phyloP scores from a whole-genome alignment of 2,113 vertebrate species.

The Podilymbus podiceps region DNA sequence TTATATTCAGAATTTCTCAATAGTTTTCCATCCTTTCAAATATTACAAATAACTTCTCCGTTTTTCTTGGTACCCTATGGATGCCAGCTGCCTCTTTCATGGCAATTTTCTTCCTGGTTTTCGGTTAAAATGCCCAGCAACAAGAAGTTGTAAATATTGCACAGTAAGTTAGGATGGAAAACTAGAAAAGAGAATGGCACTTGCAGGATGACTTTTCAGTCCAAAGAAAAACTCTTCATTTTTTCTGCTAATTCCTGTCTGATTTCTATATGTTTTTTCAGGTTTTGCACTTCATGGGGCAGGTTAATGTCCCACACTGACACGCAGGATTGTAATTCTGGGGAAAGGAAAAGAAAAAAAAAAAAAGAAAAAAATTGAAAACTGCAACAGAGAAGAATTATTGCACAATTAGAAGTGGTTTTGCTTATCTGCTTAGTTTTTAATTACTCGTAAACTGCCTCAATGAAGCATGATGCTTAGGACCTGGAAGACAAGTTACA shows the following conservation, averaged over 20 bases:
- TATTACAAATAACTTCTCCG: neutral
- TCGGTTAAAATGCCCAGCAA: neutral
- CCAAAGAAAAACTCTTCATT: constrained; percentile 80
- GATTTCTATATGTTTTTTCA: constrained; percentile 85
- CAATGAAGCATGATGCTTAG: neutral
- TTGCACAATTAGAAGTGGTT: neutral
- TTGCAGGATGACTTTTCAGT: constrained; percentile 53
- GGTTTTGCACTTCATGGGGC: constrained; percentile 87
- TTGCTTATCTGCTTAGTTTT: neutral
- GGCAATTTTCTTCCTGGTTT: neutral
- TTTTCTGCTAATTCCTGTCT: constrained; percentile 83
- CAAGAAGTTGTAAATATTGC: neutral
- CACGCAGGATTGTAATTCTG: constrained; percentile 85
- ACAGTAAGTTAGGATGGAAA: neutral
- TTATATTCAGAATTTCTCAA: neutral
- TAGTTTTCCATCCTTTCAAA: neutral
- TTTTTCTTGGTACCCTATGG: neutral
- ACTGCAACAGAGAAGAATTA: neutral
- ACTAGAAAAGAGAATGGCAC: neutral
- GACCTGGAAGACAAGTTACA: neutral
- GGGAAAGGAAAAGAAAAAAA: neutral
- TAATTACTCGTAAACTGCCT: neutral
- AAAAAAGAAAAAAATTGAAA: neutral
- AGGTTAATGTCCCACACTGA: constrained; percentile 87
- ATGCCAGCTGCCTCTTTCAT: neutral